Evolutionary conservation across 2,113 vertebrate genomes (phyloP).

Genomic region (Pogona vitticeps): DNA sequence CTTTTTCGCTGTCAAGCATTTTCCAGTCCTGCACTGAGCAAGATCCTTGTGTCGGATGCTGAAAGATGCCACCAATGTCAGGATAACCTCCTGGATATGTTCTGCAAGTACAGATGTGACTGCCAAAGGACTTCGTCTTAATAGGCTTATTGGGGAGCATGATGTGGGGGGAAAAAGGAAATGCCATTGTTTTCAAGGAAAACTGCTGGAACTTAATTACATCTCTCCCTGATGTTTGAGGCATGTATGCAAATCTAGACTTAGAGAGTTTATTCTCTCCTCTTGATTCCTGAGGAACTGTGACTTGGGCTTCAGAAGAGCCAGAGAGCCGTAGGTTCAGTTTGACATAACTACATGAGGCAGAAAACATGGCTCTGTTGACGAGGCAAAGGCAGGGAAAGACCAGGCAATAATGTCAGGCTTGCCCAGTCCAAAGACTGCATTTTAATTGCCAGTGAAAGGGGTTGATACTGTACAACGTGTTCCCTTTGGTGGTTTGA

Average conservation of each 20-base stretch:
- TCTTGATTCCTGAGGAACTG: not conserved
- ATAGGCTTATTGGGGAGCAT: not conserved
- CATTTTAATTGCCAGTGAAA: too few relatives aligned
- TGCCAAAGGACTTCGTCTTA: not conserved
- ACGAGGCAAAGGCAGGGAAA: not conserved
- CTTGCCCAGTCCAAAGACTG: too few relatives aligned
- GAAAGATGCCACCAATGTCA: not conserved
- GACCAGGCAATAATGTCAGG: too few relatives aligned
- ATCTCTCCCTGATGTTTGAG: too few relatives aligned
- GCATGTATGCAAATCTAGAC: not conserved
- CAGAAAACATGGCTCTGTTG: not conserved
- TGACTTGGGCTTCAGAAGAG: not conserved
- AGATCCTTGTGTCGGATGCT: not conserved
- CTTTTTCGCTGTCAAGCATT: not conserved
- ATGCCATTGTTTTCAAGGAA: not conserved
- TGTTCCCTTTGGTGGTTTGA: too few relatives aligned
- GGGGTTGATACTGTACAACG: too few relatives aligned
- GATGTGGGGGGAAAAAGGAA: not conserved
- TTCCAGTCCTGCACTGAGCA: not conserved
- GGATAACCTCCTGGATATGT: not conserved
- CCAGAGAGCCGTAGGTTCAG: too few relatives aligned
- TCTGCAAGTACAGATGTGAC: constrained; percentile 1
- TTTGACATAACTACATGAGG: too few relatives aligned
- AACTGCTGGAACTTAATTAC: not conserved
- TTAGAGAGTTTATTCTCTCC: not conserved